phyloP scores from a whole-genome alignment of 2,888 invertebrate genomes.

The Pegoplata infirma region DNA sequence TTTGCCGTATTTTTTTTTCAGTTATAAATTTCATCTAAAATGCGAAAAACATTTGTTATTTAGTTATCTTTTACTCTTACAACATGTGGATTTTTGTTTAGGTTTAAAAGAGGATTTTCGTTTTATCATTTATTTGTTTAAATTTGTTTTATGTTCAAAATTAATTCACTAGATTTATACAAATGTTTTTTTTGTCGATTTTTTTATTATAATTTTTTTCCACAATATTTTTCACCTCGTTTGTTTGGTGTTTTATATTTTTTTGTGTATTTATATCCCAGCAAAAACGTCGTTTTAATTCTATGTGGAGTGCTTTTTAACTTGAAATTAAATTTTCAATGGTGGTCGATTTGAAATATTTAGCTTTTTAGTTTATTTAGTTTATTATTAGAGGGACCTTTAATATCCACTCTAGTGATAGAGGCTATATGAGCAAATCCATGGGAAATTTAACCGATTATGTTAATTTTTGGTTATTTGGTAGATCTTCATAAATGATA shows the following conservation, averaged over 20 bases:
- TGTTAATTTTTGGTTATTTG: no score
- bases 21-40: conserved; percentile 17
- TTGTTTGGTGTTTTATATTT: neutral
- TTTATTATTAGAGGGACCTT: no score
- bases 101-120: conserved; percentile 12
- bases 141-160: conserved; percentile 1
- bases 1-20: neutral
- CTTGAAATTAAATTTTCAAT: no score
- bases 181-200: neutral
- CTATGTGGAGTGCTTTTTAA: no score
- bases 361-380: no score
- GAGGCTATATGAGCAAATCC: no score
- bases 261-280: no score
- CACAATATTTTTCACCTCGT: conserved; percentile 1
- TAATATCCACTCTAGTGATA: no score
- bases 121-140: conserved; percentile 13
- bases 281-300: no score
- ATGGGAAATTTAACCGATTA: no score
- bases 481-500: no score
- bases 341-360: no score
- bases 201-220: neutral
- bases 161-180: neutral
- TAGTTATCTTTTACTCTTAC: neutral
- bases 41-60: neutral
- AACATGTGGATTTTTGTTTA: conserved; percentile 4